A percentile compares a stretch with the other conserved stretches of the same genome.
These are phyloP conservation scores for Sphaeridia pumilis DNA, from an alignment of 2,888 invertebrate genomes.

Conservation along the genomic window DNA sequence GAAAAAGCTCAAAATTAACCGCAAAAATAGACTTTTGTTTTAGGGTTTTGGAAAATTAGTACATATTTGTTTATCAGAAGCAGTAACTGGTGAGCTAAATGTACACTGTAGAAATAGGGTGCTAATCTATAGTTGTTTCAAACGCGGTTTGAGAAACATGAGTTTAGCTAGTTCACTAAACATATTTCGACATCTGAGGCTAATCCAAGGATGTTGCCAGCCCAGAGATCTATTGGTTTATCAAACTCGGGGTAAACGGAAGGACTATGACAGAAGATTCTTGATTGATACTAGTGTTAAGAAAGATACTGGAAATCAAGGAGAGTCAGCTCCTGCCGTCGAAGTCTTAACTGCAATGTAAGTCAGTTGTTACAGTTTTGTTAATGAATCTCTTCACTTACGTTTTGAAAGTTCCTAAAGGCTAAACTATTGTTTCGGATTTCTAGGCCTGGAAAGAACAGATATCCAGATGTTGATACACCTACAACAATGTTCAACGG, in stretches of 20 bases:
- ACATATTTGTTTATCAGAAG: no score
- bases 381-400: background rate
- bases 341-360: slow-evolving; percentile 44
- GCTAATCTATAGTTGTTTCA: background rate
- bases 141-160: background rate
- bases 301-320: slow-evolving; percentile 63
- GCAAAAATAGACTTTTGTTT: no score
- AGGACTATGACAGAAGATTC: slow-evolving; percentile 39
- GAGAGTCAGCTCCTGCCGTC: slow-evolving; percentile 59
- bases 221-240: background rate
- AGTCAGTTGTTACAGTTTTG: background rate
- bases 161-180: slow-evolving; percentile 5
- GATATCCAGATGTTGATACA: slow-evolving; percentile 64
- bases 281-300: slow-evolving; percentile 40
- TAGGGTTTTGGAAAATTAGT: no score
- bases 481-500: slow-evolving; percentile 62
- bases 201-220: background rate
- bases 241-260: slow-evolving; percentile 23
- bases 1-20: no score
- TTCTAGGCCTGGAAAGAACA: slow-evolving; percentile 50
- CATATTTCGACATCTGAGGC: slow-evolving; percentile 5
- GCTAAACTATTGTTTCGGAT: slow-evolving; percentile 7
- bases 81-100: no score
- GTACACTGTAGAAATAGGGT: no score
- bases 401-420: background rate